Evolutionary conservation across 1,140 invertebrate species (phyloP).

Genomic region (Aphelinus atriplicis): DNA sequence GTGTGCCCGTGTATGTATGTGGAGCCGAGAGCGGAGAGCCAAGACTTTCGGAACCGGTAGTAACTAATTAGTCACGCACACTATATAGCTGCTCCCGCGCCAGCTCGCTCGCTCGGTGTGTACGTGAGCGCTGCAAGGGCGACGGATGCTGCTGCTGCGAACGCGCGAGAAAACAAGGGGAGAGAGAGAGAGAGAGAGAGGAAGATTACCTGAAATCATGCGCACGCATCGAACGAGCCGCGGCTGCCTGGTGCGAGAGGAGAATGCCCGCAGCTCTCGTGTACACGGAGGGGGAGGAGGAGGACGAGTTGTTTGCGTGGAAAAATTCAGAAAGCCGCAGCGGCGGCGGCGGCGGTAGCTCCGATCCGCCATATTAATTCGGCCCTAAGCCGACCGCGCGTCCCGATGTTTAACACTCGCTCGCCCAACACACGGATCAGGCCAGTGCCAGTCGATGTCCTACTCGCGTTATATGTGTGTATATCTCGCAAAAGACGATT

Average conservation of each 20-base stretch:
- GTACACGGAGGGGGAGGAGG: too few species aligned
- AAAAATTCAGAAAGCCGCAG: too few species aligned
- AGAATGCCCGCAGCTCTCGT: background rate
- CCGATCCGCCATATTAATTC: too few species aligned
- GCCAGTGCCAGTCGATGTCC: too few species aligned
- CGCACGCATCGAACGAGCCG: slow-evolving; percentile 12
- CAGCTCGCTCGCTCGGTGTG: background rate
- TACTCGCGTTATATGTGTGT: too few species aligned
- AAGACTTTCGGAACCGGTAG: slow-evolving; percentile 40
- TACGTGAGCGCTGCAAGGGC: background rate
- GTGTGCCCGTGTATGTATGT: too few species aligned
- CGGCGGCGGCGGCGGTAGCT: too few species aligned
- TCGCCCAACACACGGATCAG: too few species aligned
- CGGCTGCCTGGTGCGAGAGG: background rate
- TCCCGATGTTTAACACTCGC: too few species aligned
- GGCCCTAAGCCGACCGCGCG: too few species aligned
- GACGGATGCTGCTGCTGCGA: background rate
- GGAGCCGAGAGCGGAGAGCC: slow-evolving; percentile 19
- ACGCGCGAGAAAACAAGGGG: background rate
- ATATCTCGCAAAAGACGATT: too few species aligned
- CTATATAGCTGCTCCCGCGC: background rate
- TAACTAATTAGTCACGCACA: slow-evolving; percentile 39
- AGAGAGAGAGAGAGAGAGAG: background rate
- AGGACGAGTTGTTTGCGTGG: background rate
- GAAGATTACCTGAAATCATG: slow-evolving; percentile 31